Evolutionary conservation across 2,797 vertebrate species (phyloP).

Genomic region (Tachyglossus aculeatus): DNA sequence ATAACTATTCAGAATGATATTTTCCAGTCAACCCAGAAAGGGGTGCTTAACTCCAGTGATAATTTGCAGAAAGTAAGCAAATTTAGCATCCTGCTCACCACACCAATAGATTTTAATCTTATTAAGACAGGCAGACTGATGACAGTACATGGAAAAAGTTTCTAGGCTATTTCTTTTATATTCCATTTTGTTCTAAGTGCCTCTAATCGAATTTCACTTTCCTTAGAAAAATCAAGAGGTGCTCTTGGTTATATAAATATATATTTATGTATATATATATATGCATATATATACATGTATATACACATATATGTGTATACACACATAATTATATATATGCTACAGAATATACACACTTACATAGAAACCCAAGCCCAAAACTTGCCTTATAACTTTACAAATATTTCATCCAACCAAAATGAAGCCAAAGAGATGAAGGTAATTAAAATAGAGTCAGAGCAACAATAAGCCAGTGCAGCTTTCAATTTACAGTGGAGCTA

Average conservation of each 20-base stretch:
- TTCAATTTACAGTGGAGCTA: constrained; percentile 67
- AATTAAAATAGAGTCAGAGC: constrained; percentile 66
- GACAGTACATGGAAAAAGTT: constrained; percentile 29
- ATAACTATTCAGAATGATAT: constrained; percentile 42
- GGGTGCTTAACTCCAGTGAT: constrained; percentile 29
- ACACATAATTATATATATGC: no score
- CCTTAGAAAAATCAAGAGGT: no score
- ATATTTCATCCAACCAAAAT: constrained; percentile 28
- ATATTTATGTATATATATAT: not conserved
- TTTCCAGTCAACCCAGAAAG: constrained; percentile 43
- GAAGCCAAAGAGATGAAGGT: constrained; percentile 17
- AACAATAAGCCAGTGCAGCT: constrained; percentile 44
- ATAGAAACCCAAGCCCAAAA: no score
- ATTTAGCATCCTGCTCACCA: constrained; percentile 23
- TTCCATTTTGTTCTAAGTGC: no score
- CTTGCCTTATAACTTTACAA: constrained; percentile 45
- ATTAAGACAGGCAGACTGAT: constrained; percentile 53
- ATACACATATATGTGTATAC: no score
- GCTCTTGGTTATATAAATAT: no score
- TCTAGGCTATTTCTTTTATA: constrained; percentile 48
- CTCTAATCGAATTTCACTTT: no score
- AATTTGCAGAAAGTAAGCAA: constrained; percentile 56
- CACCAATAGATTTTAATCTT: constrained; percentile 35
- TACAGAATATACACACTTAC: no score
- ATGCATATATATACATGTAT: no score